Conservation (phyloP, 2,113 vertebrate species). For the Corapipo altera region DNA sequence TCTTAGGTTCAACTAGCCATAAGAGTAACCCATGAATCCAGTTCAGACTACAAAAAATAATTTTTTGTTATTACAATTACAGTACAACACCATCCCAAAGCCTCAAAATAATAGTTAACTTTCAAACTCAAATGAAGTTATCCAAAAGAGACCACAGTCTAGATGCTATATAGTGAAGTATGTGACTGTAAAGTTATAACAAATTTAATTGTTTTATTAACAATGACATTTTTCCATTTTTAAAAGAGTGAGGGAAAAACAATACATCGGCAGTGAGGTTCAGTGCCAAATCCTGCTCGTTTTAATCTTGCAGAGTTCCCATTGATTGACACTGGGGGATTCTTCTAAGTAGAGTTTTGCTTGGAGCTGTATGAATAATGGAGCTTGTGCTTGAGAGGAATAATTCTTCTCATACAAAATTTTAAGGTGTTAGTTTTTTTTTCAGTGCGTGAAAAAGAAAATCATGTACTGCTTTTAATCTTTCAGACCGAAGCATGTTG, state of each 20-base stretch:
- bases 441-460: neutral
- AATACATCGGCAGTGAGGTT: neutral
- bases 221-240: neutral
- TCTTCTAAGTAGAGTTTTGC: neutral
- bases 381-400: neutral
- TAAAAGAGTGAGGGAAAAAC: neutral
- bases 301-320: neutral
- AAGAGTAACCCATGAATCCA: neutral
- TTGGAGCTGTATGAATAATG: neutral
- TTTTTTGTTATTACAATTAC: neutral
- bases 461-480: neutral
- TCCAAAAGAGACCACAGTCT: neutral
- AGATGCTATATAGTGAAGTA: neutral
- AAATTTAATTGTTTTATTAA: neutral
- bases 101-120: neutral
- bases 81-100: neutral
- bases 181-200: neutral
- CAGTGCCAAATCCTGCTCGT: neutral
- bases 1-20: neutral
- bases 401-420: neutral
- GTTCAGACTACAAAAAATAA: neutral
- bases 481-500: neutral
- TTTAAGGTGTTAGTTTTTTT: neutral
- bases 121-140: neutral
- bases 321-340: neutral